A percentile compares a stretch with the other conserved stretches of the same genome.
Evolutionary conservation across 2,888 invertebrate species (phyloP).

Genomic region (Ichneumoninae sp.): DNA sequence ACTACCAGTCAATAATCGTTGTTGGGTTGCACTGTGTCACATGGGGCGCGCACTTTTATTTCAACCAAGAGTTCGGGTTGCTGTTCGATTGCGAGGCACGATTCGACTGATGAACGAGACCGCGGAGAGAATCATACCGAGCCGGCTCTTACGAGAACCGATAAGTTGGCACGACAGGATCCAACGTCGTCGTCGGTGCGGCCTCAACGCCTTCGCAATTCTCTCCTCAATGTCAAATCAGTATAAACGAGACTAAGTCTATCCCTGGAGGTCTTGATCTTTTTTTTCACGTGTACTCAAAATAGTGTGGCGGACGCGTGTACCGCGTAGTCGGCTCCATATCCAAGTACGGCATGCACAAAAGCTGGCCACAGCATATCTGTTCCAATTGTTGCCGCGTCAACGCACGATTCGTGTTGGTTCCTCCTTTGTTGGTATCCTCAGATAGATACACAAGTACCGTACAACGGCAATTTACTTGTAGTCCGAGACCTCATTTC

Average conservation of each 20-base stretch:
- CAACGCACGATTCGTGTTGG: background rate
- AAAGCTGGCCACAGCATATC: background rate
- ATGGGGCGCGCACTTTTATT: constrained; percentile 1
- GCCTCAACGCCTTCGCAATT: constrained; percentile 61
- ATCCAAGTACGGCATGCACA: background rate
- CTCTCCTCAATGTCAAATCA: constrained; percentile 47
- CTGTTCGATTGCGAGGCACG: constrained; percentile 57
- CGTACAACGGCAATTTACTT: background rate
- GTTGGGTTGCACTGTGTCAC: background rate
- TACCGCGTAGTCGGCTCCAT: background rate
- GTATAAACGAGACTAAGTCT: background rate
- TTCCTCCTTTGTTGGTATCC: background rate
- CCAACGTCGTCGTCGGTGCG: constrained; percentile 28
- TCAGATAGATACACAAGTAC: background rate
- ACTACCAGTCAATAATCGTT: background rate
- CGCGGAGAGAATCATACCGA: constrained; percentile 31
- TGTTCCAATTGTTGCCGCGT: background rate
- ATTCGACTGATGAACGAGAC: constrained; percentile 63
- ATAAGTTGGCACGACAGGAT: constrained; percentile 49
- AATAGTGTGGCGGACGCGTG: background rate
- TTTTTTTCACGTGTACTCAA: background rate
- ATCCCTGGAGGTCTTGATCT: background rate
- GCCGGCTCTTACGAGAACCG: constrained; percentile 54
- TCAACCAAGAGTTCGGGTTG: background rate
- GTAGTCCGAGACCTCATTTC: background rate